Conservation (phyloP, 2,888 invertebrate species). For the Cactoblastis cactorum region DNA sequence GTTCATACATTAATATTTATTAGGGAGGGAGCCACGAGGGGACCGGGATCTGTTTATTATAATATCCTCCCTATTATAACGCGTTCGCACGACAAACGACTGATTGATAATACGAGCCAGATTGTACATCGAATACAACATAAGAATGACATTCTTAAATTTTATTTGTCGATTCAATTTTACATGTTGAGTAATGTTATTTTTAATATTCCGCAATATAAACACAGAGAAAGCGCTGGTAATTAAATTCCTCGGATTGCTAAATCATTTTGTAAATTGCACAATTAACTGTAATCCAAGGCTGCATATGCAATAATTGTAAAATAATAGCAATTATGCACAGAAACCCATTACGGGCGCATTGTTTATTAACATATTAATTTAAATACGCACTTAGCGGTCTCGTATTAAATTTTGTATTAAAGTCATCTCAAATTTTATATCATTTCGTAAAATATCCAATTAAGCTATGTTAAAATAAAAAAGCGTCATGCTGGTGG, state of each 20-base stretch:
- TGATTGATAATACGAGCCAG: constrained; percentile 44
- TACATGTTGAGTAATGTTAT: too few relatives aligned
- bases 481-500: neutral
- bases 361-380: constrained; percentile 1
- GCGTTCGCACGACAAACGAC: constrained; percentile 69
- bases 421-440: neutral
- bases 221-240: neutral
- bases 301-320: neutral
- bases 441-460: neutral
- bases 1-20: constrained; percentile 78
- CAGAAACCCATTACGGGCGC: neutral
- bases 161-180: neutral
- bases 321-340: neutral
- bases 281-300: neutral
- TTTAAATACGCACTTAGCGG: neutral
- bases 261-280: neutral
- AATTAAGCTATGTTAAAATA: neutral
- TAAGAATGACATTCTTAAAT: neutral
- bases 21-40: constrained; percentile 66
- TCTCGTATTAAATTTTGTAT: neutral
- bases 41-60: constrained; percentile 75
- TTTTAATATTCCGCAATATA: neutral
- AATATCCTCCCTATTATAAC: constrained; percentile 76
- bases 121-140: neutral
- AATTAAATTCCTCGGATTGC: neutral